Evolutionary conservation across 2,888 invertebrate species (phyloP), one percentile per base, ranked within the genome.

Genomic region (Ophioninae sp.): DNA sequence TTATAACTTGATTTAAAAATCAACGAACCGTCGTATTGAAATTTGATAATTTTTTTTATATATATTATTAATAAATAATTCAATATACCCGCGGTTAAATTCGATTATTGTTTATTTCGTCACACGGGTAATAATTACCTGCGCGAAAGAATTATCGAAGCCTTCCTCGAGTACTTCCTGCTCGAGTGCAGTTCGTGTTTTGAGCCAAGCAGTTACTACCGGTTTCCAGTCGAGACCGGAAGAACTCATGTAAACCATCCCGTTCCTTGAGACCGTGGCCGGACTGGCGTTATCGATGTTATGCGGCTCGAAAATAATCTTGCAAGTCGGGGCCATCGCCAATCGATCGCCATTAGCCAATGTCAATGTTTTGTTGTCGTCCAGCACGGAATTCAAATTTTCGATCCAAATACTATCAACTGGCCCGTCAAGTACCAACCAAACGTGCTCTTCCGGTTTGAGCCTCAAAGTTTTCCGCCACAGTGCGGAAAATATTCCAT

Each of bases 371-470:
- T 98, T 98, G 91, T 99, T 99, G 90, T 99, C 99, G 93, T 99
- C 99, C 73, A 99, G 94, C 0, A 99, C 99, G 0, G 99, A 99
- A 93, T 99, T 99, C 86, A 99, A 95, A 93, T 99, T 99, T 93
- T 99, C 99, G 88, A 99, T 99, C 99, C 99, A 99, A 87, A 99
- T 98, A 88, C 98, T 98, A 91, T 99, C 99, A 0, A 99, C 99
- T 0, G 99, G 99, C 0, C 99, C 99, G 90, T 99, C 99, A 61
- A 99, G 93, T 0, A 99, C 98, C 67, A 99, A 93, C 99, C 99
- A 99, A 30, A 99, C 95, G 91, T 97, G 95, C 89, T 99, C 99
- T 3, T 95, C 96, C 87, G 96, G 95, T 93, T 97, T 98, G 0
- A 97, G 94, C 93, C 97, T 97, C 1, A 98, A 94, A 0, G 99